Evolutionary conservation across 2,888 invertebrate species (phyloP).

Genomic region (Cosmorhoe ocellata): DNA sequence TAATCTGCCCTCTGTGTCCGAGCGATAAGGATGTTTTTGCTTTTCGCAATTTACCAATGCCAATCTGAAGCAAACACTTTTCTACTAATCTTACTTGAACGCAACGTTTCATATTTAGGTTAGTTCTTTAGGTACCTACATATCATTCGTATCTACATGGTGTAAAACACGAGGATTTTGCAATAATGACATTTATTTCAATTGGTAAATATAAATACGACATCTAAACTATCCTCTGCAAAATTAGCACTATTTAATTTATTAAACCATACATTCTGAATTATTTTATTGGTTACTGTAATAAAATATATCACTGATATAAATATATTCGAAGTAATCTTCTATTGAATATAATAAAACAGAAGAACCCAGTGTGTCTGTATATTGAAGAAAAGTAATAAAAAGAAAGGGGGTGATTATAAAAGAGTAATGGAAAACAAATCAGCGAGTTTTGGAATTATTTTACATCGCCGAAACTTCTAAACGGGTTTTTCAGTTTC

Average conservation of each 20-base stretch:
- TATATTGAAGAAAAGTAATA: too few species aligned
- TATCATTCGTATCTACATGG: conserved; percentile 21
- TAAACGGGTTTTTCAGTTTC: too few species aligned
- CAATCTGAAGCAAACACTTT: conserved; percentile 26
- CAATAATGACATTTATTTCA: conserved; percentile 17
- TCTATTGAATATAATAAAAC: too few species aligned
- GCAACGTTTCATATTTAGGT: too few species aligned
- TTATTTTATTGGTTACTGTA: conserved; percentile 20
- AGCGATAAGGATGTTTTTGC: conserved; percentile 32
- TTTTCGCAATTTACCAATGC: conserved; percentile 31
- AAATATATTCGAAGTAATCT: conserved; percentile 5
- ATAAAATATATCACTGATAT: conserved; percentile 21
- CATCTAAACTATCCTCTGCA: conserved; percentile 11
- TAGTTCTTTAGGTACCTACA: too few species aligned
- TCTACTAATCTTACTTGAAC: conserved; percentile 18
- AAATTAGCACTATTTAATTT: conserved; percentile 14
- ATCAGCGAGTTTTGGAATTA: too few species aligned
- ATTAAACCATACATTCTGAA: conserved; percentile 28
- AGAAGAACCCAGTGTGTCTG: too few species aligned
- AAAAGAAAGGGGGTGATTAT: too few species aligned
- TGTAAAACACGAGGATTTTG: conserved; percentile 20
- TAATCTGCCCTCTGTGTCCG: conserved; percentile 22
- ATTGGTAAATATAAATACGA: conserved; percentile 3
- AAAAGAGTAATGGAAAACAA: too few species aligned
- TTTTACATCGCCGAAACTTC: too few species aligned